Evolutionary conservation across 2,888 invertebrate species (phyloP).

Genomic region (Cheilosia vulpina): DNA sequence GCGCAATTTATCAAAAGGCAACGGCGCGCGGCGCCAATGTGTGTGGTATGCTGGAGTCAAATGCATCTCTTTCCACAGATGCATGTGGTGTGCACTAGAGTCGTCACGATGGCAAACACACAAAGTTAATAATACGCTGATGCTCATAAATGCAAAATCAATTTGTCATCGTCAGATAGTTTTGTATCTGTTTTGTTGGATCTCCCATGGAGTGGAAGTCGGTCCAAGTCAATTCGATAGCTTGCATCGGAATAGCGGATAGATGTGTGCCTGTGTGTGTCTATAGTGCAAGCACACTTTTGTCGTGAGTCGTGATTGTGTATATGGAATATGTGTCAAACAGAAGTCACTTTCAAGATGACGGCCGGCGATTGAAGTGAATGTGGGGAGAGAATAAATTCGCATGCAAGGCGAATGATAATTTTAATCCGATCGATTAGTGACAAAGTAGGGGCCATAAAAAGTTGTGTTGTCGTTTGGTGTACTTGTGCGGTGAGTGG

Average conservation of each 20-base stretch:
- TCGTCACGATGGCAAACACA: slow-evolving; percentile 21
- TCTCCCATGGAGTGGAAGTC: not conserved
- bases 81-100: slow-evolving; percentile 16
- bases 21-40: slow-evolving; percentile 33
- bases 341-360: slow-evolving; percentile 47
- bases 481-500: slow-evolving; percentile 17
- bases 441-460: slow-evolving; percentile 32
- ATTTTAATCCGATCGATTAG: slow-evolving; percentile 48
- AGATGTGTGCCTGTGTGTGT: not conserved
- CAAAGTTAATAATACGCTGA: slow-evolving; percentile 38
- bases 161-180: slow-evolving; percentile 69
- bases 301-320: slow-evolving; percentile 64
- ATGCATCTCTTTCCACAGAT: not conserved
- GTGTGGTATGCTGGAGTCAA: slow-evolving; percentile 18
- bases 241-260: not conserved
- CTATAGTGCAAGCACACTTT: slow-evolving; percentile 47
- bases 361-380: slow-evolving; percentile 14
- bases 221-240: not conserved
- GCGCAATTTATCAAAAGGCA: slow-evolving; percentile 64
- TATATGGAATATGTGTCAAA: slow-evolving; percentile 39
- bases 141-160: slow-evolving; percentile 66
- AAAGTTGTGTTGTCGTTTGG: not conserved
- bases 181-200: slow-evolving; percentile 5
- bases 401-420: slow-evolving; percentile 8
- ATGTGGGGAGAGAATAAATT: slow-evolving; percentile 18